These are phyloP conservation scores for Turnix velox DNA, from an alignment of 2,113 vertebrate genomes.

Conservation along the genomic window DNA sequence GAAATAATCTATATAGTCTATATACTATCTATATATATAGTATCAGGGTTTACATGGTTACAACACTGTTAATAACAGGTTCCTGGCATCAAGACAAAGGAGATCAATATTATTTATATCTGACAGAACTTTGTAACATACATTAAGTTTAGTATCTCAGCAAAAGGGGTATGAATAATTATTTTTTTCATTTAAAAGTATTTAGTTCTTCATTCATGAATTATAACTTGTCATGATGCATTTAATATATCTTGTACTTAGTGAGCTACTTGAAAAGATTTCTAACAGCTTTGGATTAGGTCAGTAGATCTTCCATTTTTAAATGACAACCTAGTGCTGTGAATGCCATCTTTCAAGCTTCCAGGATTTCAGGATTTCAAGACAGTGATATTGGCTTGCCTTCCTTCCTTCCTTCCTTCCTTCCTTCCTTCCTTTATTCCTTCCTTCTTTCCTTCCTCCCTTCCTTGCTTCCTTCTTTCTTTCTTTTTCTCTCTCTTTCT, in stretches of 20 bases:
- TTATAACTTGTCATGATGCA: slow-evolving; percentile 7
- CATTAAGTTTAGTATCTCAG: slow-evolving; percentile 16
- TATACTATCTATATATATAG: not conserved
- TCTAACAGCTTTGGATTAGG: not conserved
- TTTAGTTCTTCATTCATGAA: slow-evolving; percentile 53
- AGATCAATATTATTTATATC: not conserved
- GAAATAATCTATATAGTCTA: not conserved
- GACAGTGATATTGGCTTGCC: not conserved
- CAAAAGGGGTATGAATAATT: slow-evolving; percentile 28
- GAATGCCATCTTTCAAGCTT: not conserved
- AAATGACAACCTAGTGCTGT: not conserved
- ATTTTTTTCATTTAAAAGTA: slow-evolving; percentile 41
- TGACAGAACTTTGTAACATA: not conserved
- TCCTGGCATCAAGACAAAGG: not conserved
- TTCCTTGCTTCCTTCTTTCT: not conserved
- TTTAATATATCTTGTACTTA: slow-evolving; percentile 27
- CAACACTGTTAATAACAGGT: not conserved
- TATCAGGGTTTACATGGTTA: not conserved
- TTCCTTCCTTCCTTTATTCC: no score
- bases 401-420: not conserved
- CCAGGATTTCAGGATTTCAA: not conserved
- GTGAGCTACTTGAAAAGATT: not conserved
- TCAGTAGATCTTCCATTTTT: not conserved
- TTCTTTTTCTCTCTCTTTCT: no score
- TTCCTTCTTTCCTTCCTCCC: not conserved